A percentile compares a stretch with the other conserved stretches of the same genome.
These are phyloP conservation scores for Heliothis virescens DNA, from an alignment of 1,140 invertebrate genomes.

Conservation along the genomic window DNA sequence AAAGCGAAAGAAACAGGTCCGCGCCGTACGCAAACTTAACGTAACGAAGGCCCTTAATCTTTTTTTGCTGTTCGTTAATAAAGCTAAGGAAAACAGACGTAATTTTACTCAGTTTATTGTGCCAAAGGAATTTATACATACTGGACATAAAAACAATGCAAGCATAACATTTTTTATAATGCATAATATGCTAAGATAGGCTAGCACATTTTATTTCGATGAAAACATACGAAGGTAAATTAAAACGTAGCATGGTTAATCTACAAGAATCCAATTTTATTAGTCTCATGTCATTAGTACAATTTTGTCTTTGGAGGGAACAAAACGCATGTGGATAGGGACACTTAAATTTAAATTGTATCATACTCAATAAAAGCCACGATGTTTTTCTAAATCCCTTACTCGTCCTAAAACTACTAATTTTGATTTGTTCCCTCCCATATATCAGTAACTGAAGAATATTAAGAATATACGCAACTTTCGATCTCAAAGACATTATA, in stretches of 20 bases:
- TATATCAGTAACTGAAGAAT: constrained; percentile 55
- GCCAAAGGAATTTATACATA: constrained; percentile 85
- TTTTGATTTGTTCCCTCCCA: constrained; percentile 66
- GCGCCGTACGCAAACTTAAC: too few species aligned
- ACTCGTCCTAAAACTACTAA: constrained; percentile 67
- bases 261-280: constrained; percentile 53
- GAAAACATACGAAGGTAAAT: constrained; percentile 70
- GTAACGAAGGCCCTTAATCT: background rate
- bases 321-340: constrained; percentile 52
- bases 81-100: constrained; percentile 58
- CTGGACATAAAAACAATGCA: constrained; percentile 85
- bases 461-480: constrained; percentile 48
- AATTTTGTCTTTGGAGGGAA: constrained; percentile 70
- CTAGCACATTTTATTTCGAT: constrained; percentile 71
- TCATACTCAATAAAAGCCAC: constrained; percentile 72
- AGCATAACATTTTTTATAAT: constrained; percentile 83
- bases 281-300: constrained; percentile 60
- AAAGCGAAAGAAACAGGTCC: too few species aligned
- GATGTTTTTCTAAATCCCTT: constrained; percentile 66
- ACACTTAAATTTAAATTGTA: constrained; percentile 68
- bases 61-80: constrained; percentile 46
- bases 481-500: constrained; percentile 31
- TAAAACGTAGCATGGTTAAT: constrained; percentile 54
- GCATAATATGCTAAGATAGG: constrained; percentile 73
- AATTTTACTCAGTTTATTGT: constrained; percentile 84